These are phyloP conservation scores for Cettia cetti DNA, from an alignment of 2,113 vertebrate genomes.

Conservation along the genomic window DNA sequence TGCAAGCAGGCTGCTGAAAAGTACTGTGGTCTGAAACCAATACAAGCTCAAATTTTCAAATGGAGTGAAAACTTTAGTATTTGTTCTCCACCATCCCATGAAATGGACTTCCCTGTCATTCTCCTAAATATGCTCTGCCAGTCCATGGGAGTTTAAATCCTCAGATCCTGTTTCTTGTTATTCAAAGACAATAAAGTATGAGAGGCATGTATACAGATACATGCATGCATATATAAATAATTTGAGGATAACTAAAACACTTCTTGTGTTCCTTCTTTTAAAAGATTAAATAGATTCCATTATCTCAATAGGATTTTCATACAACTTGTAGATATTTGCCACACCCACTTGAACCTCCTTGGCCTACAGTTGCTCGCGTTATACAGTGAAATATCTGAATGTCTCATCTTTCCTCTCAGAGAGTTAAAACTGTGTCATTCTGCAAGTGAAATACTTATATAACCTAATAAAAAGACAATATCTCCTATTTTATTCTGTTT, in stretches of 20 bases:
- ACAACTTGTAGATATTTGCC: neutral
- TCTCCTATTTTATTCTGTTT: neutral
- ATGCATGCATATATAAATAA: neutral
- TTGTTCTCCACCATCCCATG: fast-evolving
- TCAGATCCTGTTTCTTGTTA: neutral
- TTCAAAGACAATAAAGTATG: neutral
- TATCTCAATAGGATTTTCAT: neutral
- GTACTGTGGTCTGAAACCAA: neutral
- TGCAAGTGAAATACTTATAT: neutral
- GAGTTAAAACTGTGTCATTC: neutral
- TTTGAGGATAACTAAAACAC: neutral
- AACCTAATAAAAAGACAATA: neutral
- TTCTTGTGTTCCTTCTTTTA: neutral
- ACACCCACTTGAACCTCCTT: fast-evolving
- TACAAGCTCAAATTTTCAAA: neutral
- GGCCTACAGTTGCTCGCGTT: neutral
- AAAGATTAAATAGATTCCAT: neutral
- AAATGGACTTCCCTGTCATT: neutral
- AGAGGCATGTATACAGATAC: neutral
- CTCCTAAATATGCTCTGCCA: neutral
- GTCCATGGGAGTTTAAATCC: neutral
- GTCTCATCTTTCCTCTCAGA: neutral
- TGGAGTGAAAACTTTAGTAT: neutral
- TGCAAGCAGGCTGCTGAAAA: neutral
- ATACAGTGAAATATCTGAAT: neutral